Base-by-base conservation (phyloP, 1,140 invertebrate species). In the Acromyrmex charruanus region DNA sequence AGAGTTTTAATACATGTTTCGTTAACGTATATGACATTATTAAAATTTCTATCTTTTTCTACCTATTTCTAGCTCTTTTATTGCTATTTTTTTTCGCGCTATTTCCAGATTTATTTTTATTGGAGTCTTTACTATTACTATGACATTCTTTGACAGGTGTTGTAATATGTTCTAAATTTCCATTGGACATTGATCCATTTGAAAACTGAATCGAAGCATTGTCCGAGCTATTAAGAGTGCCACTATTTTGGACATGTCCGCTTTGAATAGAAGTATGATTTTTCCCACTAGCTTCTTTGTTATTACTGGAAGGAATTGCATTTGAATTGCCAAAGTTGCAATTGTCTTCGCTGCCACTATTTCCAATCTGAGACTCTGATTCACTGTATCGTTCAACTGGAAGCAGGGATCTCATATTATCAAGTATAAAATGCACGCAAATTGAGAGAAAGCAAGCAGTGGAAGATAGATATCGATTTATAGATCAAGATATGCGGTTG, bases 301-400 rank as follows among this genome's bases (percentile, higher is more conserved):
- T 90, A 92, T 97, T 97, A 90, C 97, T 97, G 91, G 97, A 97
- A 85, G 97, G 97, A 91, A 97, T 96, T 90, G 97, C 96, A 94
- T 97, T 97, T 65, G 97, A 93, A 92, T 94, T 95, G 71, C 91
- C 92, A 80, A 95, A 95, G 90, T 95, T 95, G 81, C 95, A 95
- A 93, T 97, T 97, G 93, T 97, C 97, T 92, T 97, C 96, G 92
- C 96, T 96, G 85, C 96, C 96, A 91, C 97, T 97, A 91, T 97
- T 97, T 66, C 96, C 96, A 88, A 96, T 98, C 95, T 98, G 98
- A 16, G 98, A 98, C 95, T 99, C 98, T 66, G 97, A 98, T 95
- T 98, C 98, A 95, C 98, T 98, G 92, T 98, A 97, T 92, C 97
- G 96, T 92, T 98, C 98, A 96, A 97, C 97, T 98, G 93, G 93